Evolutionary conservation across 1,140 invertebrate species (phyloP).

Genomic region (Bombus terrestris): DNA sequence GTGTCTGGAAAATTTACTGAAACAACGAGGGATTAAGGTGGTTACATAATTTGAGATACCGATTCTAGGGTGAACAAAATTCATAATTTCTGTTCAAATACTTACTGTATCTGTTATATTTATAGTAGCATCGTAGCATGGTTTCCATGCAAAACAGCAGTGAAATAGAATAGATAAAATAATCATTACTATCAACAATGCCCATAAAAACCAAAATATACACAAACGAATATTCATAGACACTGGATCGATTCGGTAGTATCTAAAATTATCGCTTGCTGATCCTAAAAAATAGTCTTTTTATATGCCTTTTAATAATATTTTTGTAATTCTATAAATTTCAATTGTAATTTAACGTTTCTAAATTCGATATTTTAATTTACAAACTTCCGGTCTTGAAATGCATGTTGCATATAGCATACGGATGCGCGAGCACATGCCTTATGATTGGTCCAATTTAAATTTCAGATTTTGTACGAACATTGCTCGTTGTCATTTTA

Average conservation of each 20-base stretch:
- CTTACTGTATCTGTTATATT: slow-evolving; percentile 28
- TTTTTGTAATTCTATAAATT: background rate
- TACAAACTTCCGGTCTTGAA: background rate
- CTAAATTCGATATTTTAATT: background rate
- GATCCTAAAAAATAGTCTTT: slow-evolving; percentile 55
- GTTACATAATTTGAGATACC: background rate
- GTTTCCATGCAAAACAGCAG: slow-evolving; percentile 55
- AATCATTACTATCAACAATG: slow-evolving; percentile 61
- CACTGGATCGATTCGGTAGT: slow-evolving; percentile 61
- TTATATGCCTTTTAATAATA: background rate
- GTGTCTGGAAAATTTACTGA: background rate
- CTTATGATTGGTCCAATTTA: slow-evolving; percentile 12
- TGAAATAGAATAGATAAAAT: slow-evolving; percentile 65
- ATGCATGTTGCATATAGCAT: background rate
- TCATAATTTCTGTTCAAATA: background rate
- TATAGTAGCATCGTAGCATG: slow-evolving; percentile 2
- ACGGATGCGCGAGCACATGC: background rate
- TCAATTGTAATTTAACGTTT: background rate
- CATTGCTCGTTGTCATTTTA: too few species aligned
- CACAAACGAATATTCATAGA: slow-evolving; percentile 72
- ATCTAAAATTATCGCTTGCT: slow-evolving; percentile 58
- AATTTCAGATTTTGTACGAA: background rate
- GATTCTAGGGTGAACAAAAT: background rate
- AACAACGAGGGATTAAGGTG: background rate
- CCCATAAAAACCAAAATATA: slow-evolving; percentile 75